These are phyloP conservation scores for Eristalinus aeneus DNA, from an alignment of 2,888 invertebrate genomes.

Conservation along the genomic window DNA sequence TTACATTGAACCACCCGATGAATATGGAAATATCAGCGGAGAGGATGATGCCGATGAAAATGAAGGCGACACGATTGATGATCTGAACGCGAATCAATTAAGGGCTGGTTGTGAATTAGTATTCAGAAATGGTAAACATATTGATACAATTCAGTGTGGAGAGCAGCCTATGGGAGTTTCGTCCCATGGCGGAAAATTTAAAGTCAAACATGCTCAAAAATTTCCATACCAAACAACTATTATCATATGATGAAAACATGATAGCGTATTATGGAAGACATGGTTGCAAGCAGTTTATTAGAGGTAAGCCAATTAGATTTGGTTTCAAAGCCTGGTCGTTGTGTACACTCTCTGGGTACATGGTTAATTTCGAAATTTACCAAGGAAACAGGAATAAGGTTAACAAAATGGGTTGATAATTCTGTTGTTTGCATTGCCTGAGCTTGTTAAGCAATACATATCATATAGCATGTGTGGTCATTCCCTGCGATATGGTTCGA, in stretches of 20 bases:
- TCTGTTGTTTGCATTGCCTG: slow-evolving; percentile 72
- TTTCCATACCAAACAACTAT: slow-evolving; percentile 16
- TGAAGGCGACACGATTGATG: too few relatives aligned
- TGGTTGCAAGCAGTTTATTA: slow-evolving; percentile 15
- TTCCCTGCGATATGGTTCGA: too few relatives aligned
- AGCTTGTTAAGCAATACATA: too few relatives aligned
- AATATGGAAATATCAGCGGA: slow-evolving; percentile 13
- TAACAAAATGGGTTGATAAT: slow-evolving; percentile 74
- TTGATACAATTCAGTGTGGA: background rate
- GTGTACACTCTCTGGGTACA: slow-evolving; percentile 30
- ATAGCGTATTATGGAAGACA: slow-evolving; percentile 26
- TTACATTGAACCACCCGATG: slow-evolving; percentile 13
- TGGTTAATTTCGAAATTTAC: slow-evolving; percentile 38
- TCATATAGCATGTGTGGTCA: too few relatives aligned
- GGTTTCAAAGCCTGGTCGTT: slow-evolving; percentile 18
- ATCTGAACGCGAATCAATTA: too few relatives aligned
- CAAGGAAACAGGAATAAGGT: slow-evolving; percentile 61
- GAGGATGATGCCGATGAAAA: background rate
- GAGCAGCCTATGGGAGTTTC: slow-evolving; percentile 37
- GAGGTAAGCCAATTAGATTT: background rate
- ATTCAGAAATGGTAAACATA: background rate
- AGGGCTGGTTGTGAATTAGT: background rate
- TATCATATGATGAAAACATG: slow-evolving; percentile 38
- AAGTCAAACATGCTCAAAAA: slow-evolving; percentile 36
- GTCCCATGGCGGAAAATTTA: slow-evolving; percentile 34